Evolutionary conservation across 2,797 vertebrate species (phyloP).

Genomic region (Coilia nasus): DNA sequence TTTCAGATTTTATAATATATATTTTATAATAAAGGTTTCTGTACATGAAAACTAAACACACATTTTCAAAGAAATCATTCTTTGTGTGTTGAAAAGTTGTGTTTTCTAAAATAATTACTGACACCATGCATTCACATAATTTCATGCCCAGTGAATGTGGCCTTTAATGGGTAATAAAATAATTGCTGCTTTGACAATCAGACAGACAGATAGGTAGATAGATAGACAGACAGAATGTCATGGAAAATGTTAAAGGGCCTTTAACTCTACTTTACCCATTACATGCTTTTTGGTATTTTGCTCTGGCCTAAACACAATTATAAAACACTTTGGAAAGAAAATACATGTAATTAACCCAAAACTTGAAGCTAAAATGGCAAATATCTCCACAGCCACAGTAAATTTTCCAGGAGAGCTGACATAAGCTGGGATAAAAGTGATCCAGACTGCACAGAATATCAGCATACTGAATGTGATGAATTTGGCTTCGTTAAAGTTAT

Average conservation of each 20-base stretch:
- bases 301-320: constrained; percentile 60
- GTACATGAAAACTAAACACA: background rate
- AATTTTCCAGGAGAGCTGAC: constrained; percentile 62
- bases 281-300: constrained; percentile 60
- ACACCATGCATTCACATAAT: background rate
- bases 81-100: background rate
- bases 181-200: background rate
- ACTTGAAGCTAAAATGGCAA: constrained; percentile 59
- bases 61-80: background rate
- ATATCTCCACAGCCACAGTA: constrained; percentile 61
- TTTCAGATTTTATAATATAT: background rate
- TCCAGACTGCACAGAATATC: constrained; percentile 61
- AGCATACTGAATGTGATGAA: constrained; percentile 63
- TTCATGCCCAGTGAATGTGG: background rate
- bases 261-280: constrained; percentile 53
- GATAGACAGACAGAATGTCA: background rate
- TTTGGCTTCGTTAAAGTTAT: constrained; percentile 58
- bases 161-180: background rate
- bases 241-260: constrained; percentile 39
- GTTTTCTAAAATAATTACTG: background rate
- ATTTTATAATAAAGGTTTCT: background rate
- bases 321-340: constrained; percentile 62
- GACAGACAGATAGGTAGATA: background rate
- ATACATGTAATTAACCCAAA: constrained; percentile 57
- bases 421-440: constrained; percentile 60